phyloP scores from a whole-genome alignment of 2,797 vertebrate species.

The Paguma larvata region DNA sequence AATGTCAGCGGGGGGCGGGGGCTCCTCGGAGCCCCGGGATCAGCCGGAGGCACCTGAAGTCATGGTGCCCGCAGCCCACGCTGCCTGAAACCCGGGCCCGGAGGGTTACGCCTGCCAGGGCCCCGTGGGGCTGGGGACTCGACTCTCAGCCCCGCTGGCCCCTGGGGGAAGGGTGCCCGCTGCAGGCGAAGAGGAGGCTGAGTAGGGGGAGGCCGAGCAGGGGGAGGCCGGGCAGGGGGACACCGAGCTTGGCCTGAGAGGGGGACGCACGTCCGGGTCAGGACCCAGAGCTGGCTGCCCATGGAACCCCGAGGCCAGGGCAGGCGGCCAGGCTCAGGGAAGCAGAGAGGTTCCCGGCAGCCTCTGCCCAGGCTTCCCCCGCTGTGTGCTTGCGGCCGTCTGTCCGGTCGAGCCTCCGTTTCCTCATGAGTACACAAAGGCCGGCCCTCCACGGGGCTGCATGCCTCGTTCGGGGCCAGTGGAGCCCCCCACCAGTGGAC shows the following conservation, averaged over 20 bases:
- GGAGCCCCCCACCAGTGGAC: too few relatives aligned
- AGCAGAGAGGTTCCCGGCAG: neutral
- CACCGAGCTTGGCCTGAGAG: accelerated
- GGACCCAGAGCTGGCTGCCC: neutral
- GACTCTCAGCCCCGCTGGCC: accelerated
- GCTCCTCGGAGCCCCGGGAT: neutral
- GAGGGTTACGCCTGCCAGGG: accelerated
- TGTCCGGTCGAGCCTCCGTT: neutral
- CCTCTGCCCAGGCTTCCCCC: too few relatives aligned
- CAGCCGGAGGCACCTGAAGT: neutral
- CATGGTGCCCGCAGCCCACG: accelerated
- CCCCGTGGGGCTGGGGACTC: neutral
- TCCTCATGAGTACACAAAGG: neutral
- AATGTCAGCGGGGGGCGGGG: slow-evolving; percentile 88
- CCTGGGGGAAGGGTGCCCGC: accelerated
- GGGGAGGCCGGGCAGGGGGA: accelerated
- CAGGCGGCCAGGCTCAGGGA: accelerated
- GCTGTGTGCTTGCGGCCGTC: accelerated
- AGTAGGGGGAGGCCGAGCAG: too few relatives aligned
- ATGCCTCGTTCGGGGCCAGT: too few relatives aligned
- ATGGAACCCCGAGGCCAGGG: accelerated
- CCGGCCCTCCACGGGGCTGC: neutral
- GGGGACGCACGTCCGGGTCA: neutral
- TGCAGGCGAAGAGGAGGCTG: too few relatives aligned
- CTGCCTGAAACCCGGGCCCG: neutral